phyloP scores from a whole-genome alignment of 2,113 vertebrate genomes.

The Sceloporus tristichus region DNA sequence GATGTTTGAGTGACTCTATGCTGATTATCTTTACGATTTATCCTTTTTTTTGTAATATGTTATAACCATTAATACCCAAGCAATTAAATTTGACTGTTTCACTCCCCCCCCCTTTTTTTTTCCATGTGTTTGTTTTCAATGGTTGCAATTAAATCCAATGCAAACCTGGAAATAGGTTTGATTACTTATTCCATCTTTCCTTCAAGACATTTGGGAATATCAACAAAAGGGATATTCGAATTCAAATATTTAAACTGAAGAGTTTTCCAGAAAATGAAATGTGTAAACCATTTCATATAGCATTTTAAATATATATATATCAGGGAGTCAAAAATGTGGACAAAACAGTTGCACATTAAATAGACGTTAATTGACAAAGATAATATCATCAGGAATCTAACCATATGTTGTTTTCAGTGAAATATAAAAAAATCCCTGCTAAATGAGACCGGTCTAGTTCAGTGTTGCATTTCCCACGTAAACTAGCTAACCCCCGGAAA shows the following conservation, averaged over 20 bases:
- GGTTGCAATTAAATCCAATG: constrained; percentile 29
- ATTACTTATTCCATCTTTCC: not conserved
- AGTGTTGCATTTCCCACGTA: too few relatives aligned
- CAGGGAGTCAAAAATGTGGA: not conserved
- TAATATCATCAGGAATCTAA: too few relatives aligned
- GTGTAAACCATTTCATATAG: not conserved
- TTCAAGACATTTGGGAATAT: not conserved
- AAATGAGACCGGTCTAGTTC: too few relatives aligned
- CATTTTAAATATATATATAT: not conserved
- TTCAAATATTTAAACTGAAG: constrained; percentile 18
- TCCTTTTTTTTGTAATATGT: not conserved
- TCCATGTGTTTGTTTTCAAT: constrained; percentile 15
- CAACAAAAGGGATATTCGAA: not conserved
- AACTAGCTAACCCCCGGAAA: too few relatives aligned
- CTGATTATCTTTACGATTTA: constrained; percentile 48
- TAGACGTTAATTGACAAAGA: too few relatives aligned
- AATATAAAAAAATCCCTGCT: too few relatives aligned
- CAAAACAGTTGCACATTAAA: too few relatives aligned
- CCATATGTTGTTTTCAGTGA: too few relatives aligned
- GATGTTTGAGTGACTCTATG: constrained; percentile 27
- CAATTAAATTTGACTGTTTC: constrained; percentile 8
- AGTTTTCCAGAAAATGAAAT: not conserved
- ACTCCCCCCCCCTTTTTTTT: too few relatives aligned
- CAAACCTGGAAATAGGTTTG: constrained; percentile 28
- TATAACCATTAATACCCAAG: constrained; percentile 31